A percentile compares a stretch with the other conserved stretches of the same genome.
Conservation (phyloP, 2,113 vertebrate genomes). For the Lichenostomus cassidix region DNA sequence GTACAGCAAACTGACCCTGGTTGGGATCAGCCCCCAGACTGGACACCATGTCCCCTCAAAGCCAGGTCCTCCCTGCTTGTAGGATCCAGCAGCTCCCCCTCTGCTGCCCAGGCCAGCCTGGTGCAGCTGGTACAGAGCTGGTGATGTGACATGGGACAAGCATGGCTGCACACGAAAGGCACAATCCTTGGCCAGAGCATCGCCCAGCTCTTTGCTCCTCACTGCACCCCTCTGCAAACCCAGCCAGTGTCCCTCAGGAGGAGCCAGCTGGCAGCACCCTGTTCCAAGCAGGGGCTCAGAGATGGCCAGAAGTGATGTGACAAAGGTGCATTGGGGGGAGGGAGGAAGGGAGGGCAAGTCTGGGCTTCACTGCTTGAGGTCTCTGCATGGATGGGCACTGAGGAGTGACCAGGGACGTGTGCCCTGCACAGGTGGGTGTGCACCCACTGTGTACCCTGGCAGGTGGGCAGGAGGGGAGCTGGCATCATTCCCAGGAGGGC, state of each 20-base stretch:
- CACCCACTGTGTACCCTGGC: rapidly evolving
- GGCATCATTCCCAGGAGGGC: not conserved
- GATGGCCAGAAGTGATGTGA: not conserved
- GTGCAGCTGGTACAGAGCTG: not conserved
- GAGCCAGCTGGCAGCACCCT: not conserved
- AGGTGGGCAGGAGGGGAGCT: rapidly evolving
- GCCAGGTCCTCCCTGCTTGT: not conserved
- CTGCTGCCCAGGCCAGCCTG: not conserved
- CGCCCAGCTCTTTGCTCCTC: not conserved
- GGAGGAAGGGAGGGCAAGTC: not conserved
- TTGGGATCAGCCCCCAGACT: not conserved
- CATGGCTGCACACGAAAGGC: not conserved
- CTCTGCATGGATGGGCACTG: rapidly evolving
- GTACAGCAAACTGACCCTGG: not conserved
- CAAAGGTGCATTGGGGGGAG: rapidly evolving
- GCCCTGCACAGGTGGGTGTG: not conserved
- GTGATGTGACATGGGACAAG: not conserved
- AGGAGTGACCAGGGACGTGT: not conserved
- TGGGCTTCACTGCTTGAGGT: not conserved
- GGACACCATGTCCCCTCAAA: not conserved
- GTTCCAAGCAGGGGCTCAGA: not conserved
- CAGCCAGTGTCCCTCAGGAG: not conserved
- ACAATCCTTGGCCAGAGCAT: not conserved
- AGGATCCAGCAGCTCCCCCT: not conserved
- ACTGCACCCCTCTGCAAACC: not conserved